A percentile compares a stretch with the other conserved stretches of the same genome.
Evolutionary conservation across 1,140 invertebrate species (phyloP).

Genomic region (Lucilia cuprina): DNA sequence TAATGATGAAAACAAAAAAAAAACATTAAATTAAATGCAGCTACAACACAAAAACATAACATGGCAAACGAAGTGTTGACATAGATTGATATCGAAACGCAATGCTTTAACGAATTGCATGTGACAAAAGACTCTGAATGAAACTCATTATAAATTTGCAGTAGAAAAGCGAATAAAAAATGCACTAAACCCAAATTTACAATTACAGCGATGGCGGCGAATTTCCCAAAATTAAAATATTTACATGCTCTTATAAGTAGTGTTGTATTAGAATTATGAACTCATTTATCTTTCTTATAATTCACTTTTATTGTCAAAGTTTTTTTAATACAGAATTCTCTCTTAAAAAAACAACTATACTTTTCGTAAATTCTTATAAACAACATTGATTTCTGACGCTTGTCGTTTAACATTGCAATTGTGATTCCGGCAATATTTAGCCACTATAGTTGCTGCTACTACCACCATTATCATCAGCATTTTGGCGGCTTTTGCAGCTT

Average conservation of each 20-base stretch:
- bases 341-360: no score
- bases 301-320: no score
- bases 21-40: conserved; percentile 1
- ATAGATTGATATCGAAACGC: conserved; percentile 33
- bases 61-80: conserved; percentile 31
- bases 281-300: no score
- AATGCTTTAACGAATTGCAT: conserved; percentile 32
- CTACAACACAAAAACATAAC: conserved; percentile 13
- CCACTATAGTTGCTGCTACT: not conserved
- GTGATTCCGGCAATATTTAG: not conserved
- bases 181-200: not conserved
- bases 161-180: not conserved
- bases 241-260: no score
- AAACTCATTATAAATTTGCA: conserved; percentile 2
- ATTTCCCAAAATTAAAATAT: no score
- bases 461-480: not conserved
- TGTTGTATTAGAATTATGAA: no score
- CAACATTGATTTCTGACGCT: no score
- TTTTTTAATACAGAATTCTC: no score
- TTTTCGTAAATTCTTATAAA: no score
- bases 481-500: conserved; percentile 3
- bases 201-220: no score
- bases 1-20: not conserved
- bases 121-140: conserved; percentile 16
- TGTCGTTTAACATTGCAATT: not conserved